Evolutionary conservation across 2,888 invertebrate species (phyloP).

Genomic region (Xanthorhoe designata): DNA sequence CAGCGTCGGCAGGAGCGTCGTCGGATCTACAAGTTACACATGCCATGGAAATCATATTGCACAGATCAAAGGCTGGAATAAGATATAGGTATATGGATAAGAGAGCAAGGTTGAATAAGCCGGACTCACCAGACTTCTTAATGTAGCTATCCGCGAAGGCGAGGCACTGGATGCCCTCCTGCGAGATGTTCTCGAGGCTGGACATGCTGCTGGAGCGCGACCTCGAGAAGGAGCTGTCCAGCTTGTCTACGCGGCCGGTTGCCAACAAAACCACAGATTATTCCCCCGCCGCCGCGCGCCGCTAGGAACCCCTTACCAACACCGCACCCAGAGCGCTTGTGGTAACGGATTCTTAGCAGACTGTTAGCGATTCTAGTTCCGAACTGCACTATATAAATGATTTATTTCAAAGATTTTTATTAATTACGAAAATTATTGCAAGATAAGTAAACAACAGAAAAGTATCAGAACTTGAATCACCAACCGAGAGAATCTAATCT

Average conservation of each 20-base stretch:
- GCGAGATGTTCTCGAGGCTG: constrained; percentile 98
- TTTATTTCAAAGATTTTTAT: not conserved
- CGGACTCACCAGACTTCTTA: constrained; percentile 93
- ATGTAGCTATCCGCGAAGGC: constrained; percentile 98
- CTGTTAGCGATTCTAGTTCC: constrained; percentile 32
- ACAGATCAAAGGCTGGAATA: not conserved
- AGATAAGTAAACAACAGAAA: not conserved
- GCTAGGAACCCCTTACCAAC: constrained; percentile 31
- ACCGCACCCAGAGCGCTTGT: constrained; percentile 1
- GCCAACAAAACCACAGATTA: constrained; percentile 70
- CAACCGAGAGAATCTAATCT: constrained; percentile 52
- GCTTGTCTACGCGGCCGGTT: constrained; percentile 94
- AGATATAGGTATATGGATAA: not conserved
- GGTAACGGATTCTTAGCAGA: constrained; percentile 32
- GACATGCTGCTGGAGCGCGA: constrained; percentile 99
- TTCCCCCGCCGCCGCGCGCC: constrained; percentile 51
- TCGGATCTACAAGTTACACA: constrained; percentile 88
- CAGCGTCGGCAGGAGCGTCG: constrained; percentile 93
- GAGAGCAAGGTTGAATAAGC: not conserved
- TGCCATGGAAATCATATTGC: not conserved
- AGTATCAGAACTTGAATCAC: constrained; percentile 36
- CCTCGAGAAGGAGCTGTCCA: constrained; percentile 98
- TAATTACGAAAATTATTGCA: too few relatives aligned
- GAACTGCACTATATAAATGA: not conserved
- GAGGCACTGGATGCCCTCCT: constrained; percentile 98